phyloP scores from a whole-genome alignment of 2,888 invertebrate species.

The Drosophila kuntzei region DNA sequence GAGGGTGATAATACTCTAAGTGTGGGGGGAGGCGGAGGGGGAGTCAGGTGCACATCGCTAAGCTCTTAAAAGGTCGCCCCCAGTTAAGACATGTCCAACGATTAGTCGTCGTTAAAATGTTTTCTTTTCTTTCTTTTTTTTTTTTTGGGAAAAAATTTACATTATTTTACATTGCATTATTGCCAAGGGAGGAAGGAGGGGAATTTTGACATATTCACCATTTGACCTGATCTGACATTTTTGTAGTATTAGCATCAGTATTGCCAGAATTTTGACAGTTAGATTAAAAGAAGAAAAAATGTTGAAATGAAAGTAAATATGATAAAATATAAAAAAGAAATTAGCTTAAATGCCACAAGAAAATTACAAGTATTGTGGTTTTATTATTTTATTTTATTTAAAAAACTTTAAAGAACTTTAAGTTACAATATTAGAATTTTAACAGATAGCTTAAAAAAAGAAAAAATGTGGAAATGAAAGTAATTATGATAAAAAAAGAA shows the following conservation, averaged over 20 bases:
- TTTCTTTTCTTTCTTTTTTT: constrained; percentile 26
- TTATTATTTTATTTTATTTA: too few relatives aligned
- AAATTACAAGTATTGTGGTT: too few relatives aligned
- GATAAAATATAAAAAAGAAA: too few relatives aligned
- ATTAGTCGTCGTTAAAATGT: constrained; percentile 59
- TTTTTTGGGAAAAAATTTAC: constrained; percentile 43
- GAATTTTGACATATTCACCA: neutral
- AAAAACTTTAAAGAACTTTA: too few relatives aligned
- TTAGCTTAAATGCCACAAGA: too few relatives aligned
- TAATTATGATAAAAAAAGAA: too few relatives aligned
- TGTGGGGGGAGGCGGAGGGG: neutral
- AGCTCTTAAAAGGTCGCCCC: constrained; percentile 71
- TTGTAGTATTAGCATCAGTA: neutral
- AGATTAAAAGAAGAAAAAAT: neutral
- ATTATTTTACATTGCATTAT: constrained; percentile 38
- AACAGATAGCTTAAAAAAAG: too few relatives aligned
- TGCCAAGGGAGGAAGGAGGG: neutral
- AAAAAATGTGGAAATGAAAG: too few relatives aligned
- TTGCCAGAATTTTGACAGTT: too few relatives aligned
- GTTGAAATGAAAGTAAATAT: neutral
- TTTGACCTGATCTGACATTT: constrained; percentile 37
- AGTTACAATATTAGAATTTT: too few relatives aligned
- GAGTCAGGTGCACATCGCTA: constrained; percentile 65
- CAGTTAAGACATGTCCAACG: constrained; percentile 47
- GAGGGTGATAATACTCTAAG: constrained; percentile 21